These are phyloP conservation scores for Cyclura pinguis DNA, from an alignment of 2,797 vertebrate genomes.

Conservation along the genomic window DNA sequence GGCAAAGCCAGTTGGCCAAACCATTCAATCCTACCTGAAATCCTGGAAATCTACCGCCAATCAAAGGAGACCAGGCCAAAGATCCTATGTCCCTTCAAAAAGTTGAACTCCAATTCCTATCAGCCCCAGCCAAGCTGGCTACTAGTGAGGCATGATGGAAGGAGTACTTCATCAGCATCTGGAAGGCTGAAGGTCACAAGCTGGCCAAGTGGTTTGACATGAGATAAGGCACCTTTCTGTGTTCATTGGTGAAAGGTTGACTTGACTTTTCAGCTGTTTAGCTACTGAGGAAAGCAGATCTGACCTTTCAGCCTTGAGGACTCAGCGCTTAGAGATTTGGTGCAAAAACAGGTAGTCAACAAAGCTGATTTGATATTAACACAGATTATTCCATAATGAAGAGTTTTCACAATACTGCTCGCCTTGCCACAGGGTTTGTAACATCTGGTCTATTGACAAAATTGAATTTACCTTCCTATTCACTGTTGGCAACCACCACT, in stretches of 20 bases:
- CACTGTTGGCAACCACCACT: neutral
- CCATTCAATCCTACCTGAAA: too few species aligned
- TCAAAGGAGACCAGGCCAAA: too few species aligned
- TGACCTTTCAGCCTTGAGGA: neutral
- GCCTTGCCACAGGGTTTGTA: neutral
- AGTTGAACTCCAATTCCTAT: too few species aligned
- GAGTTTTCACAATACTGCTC: neutral
- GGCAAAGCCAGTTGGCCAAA: too few species aligned
- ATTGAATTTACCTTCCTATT: neutral
- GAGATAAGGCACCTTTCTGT: neutral
- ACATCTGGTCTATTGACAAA: neutral
- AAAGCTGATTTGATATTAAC: neutral
- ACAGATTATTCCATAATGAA: neutral
- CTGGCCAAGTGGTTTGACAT: too few species aligned
- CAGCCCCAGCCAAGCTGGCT: too few species aligned
- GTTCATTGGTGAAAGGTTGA: neutral
- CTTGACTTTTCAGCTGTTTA: neutral
- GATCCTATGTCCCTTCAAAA: too few species aligned
- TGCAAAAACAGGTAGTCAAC: neutral
- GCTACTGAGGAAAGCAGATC: neutral
- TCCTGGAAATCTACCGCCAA: too few species aligned
- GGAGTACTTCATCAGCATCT: too few species aligned
- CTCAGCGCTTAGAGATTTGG: neutral
- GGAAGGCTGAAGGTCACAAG: too few species aligned
- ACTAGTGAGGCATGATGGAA: too few species aligned